These are phyloP conservation scores for Labeo calbasu DNA, from an alignment of 2,797 vertebrate species.

Conservation along the genomic window DNA sequence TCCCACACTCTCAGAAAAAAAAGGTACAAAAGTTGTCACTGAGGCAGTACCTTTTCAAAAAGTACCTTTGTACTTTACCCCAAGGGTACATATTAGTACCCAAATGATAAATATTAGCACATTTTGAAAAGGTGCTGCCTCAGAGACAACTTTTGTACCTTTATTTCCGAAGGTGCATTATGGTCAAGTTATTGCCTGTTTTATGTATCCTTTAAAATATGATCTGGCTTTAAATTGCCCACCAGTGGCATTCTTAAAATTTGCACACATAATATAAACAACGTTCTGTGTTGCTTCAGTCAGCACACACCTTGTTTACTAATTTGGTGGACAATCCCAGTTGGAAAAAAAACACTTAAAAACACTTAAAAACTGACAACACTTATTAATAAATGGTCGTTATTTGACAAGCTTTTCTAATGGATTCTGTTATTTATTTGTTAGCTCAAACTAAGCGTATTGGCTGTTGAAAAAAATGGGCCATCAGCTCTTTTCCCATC, in stretches of 20 bases:
- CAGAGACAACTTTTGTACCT: background rate
- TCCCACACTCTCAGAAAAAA: background rate
- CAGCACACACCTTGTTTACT: conserved; percentile 2
- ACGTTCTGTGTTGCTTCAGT: background rate
- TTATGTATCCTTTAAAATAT: conserved; percentile 5
- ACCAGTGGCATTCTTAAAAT: background rate
- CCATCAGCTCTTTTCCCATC: conserved; percentile 61
- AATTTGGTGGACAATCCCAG: background rate
- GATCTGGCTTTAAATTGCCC: background rate
- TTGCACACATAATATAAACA: background rate
- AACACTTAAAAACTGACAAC: background rate
- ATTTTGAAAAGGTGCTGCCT: background rate
- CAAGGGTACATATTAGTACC: background rate
- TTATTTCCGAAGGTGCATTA: background rate
- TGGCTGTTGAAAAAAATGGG: background rate
- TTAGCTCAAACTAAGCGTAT: background rate
- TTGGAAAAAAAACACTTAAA: background rate
- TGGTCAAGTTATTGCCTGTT: background rate
- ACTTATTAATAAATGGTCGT: background rate
- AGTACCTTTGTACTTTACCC: background rate
- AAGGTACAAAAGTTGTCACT: background rate
- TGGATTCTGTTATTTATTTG: background rate
- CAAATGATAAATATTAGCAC: background rate
- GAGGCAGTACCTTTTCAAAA: background rate
- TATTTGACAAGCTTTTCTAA: background rate